Conservation (phyloP, 1,140 invertebrate species). For the Drosophila nebulosa region DNA sequence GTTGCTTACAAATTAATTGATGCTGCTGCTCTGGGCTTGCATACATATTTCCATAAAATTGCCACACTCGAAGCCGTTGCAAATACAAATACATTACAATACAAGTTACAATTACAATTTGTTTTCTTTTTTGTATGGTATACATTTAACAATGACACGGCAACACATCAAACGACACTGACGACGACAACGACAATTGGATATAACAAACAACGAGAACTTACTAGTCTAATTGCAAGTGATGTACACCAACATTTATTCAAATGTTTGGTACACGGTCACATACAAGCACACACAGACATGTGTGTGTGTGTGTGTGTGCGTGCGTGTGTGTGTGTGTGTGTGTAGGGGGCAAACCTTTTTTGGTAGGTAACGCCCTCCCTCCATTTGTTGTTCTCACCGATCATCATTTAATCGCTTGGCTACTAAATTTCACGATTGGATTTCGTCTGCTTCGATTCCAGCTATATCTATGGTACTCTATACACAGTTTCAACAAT, state of each 20-base stretch:
- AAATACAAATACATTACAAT: conserved; percentile 27
- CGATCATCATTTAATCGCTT: neutral
- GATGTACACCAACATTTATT: conserved; percentile 1
- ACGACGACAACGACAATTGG: conserved; percentile 31
- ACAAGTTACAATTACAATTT: conserved; percentile 27
- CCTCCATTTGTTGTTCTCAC: neutral
- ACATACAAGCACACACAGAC: neutral
- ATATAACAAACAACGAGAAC: conserved; percentile 59
- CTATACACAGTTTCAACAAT: conserved; percentile 36
- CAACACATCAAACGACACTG: conserved; percentile 47
- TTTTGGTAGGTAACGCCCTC: neutral
- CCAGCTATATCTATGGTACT: conserved; percentile 35
- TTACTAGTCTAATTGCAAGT: conserved; percentile 48
- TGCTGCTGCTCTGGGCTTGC: conserved; percentile 9
- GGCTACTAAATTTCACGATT: neutral
- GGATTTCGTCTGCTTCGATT: neutral
- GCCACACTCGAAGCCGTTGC: conserved; percentile 43
- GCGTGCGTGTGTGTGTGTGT: too few relatives aligned
- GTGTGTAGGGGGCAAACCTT: neutral
- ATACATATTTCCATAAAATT: conserved; percentile 1
- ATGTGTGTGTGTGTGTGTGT: neutral
- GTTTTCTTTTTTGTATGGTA: conserved; percentile 2
- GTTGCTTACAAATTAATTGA: conserved; percentile 20
- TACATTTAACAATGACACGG: conserved; percentile 54
- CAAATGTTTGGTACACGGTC: conserved; percentile 2